Percentiles rank a stretch among this genome's conserved stretches.
Evolutionary conservation across 2,113 vertebrate species (phyloP).

Genomic region (Salvator merianae): DNA sequence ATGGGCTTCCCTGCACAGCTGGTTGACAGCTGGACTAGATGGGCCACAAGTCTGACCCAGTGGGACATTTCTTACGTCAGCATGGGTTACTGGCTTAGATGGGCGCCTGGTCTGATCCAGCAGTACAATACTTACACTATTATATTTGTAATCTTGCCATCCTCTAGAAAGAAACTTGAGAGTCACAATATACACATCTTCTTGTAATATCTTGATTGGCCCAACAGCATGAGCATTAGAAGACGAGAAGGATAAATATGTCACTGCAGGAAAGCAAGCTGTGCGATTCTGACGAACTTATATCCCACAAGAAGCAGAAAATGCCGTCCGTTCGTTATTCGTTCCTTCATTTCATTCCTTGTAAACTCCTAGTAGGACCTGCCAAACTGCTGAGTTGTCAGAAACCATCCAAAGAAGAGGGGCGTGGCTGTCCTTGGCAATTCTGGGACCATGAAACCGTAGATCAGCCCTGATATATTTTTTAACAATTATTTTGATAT

Average conservation of each 20-base stretch:
- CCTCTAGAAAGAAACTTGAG: not conserved
- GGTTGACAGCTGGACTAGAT: too few species aligned
- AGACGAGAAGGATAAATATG: not conserved
- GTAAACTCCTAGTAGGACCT: not conserved
- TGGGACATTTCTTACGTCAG: too few species aligned
- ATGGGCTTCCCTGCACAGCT: too few species aligned
- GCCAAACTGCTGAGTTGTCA: constrained; percentile 42
- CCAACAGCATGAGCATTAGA: too few species aligned
- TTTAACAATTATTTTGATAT: constrained; percentile 77
- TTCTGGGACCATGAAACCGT: constrained; percentile 35
- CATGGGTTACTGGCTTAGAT: too few species aligned
- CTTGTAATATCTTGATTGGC: not conserved
- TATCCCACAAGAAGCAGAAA: accelerated
- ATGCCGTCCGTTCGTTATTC: too few species aligned
- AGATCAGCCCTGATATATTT: constrained; percentile 62
- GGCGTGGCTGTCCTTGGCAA: constrained; percentile 40
- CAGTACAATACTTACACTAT: too few species aligned
- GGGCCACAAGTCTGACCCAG: too few species aligned
- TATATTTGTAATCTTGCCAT: not conserved
- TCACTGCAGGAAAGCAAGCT: not conserved
- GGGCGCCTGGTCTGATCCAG: too few species aligned
- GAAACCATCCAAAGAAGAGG: constrained; percentile 43
- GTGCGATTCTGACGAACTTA: constrained; percentile 34
- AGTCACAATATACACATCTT: not conserved
- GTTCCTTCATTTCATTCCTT: not conserved